Evolutionary conservation across 2,797 vertebrate species (phyloP).

Genomic region (Brotula barbata): DNA sequence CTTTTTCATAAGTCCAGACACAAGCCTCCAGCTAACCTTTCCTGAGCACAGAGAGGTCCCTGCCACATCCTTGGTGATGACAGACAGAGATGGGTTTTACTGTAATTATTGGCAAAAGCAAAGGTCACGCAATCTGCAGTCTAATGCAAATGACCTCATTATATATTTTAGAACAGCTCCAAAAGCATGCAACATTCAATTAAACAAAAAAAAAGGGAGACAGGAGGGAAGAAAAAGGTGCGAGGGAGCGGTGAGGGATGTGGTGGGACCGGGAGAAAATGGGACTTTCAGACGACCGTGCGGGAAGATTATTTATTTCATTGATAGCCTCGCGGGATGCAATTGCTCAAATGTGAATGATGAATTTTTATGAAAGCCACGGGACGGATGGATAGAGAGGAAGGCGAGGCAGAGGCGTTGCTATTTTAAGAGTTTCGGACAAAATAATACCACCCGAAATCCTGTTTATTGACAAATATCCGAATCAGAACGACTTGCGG

Average conservation of each 20-base stretch:
- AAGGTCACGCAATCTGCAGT: constrained; percentile 85
- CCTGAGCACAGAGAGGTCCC: constrained; percentile 69
- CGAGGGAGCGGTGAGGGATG: background rate
- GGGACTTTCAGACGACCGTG: constrained; percentile 23
- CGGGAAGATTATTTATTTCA: constrained; percentile 4
- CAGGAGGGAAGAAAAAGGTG: constrained; percentile 22
- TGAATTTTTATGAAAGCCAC: background rate
- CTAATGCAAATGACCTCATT: constrained; percentile 88
- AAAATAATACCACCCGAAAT: background rate
- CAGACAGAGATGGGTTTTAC: constrained; percentile 76
- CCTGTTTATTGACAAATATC: background rate
- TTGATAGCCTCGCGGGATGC: background rate
- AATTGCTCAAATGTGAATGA: background rate
- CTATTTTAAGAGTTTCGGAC: too few species aligned
- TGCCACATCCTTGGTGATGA: constrained; percentile 75
- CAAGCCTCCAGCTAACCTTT: constrained; percentile 80
- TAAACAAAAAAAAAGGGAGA: constrained; percentile 70
- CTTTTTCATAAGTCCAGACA: constrained; percentile 80
- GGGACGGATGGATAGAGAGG: constrained; percentile 7
- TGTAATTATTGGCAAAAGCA: constrained; percentile 90
- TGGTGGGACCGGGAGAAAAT: constrained; percentile 1
- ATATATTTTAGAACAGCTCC: constrained; percentile 80
- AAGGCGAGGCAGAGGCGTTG: too few species aligned
- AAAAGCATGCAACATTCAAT: constrained; percentile 83
- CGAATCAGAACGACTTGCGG: background rate